Evolutionary conservation across 2,888 invertebrate species (phyloP), one percentile per base, ranked within the genome.

Genomic region (Lasius fuliginosus): DNA sequence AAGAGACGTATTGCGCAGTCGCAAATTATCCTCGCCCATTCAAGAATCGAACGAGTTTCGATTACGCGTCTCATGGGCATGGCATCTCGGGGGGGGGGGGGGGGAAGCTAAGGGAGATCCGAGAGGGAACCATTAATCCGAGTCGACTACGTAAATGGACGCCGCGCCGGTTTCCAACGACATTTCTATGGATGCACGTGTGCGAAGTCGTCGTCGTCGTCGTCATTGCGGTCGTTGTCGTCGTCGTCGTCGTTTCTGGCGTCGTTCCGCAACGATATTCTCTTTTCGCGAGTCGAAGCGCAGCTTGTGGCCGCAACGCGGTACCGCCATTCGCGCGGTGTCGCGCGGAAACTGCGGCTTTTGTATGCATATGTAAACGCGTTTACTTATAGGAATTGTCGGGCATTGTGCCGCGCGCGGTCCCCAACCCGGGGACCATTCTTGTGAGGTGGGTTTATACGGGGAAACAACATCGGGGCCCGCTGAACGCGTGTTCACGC

Each of bases 331-430:
- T 92, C 58, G 60, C 74, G 60, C 75, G 62, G 15, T 56, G 90
- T 90, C 89, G 87, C 88, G 83, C 88, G 87, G 87, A 86, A 90
- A 85, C 89, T 85, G 75, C 87, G 88, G 89, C 91, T 92, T 53
- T 92, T 92, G 92, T 92, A 91, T 92, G 92, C 92, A 91, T 92
- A 92, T 92, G 92, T 91, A 91, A 92, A 88, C 91, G 90, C 87
- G 90, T 88, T 91, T 90, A 89, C 88, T 89, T 86, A 84, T 86
- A 88, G 90, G 91, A 92, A 92, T 91, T 87, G 90, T 87, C 67
- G 82, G 85, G 86, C 89, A 92, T 92, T 92, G 92, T 92, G 87
- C 84, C 73, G 73, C 84, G 69, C 65, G 58, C 86, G 79, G 86
- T 81, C 23, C 83, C 82, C 79, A 86, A 53, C 4, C 73, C 86